phyloP scores from a whole-genome alignment of 2,888 invertebrate species.

The Cryptocephalus moraei region DNA sequence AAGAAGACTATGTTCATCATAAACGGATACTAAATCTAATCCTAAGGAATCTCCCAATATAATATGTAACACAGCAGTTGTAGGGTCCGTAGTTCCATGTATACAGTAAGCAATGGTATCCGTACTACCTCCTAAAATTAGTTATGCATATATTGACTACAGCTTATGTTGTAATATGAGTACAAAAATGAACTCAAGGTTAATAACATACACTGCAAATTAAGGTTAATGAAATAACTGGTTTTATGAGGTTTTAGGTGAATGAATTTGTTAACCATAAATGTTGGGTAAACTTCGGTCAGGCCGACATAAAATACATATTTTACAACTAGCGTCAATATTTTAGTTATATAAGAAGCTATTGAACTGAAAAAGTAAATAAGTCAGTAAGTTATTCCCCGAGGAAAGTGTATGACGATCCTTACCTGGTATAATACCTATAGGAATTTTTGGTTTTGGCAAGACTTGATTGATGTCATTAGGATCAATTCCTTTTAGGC shows the following conservation, averaged over 20 bases:
- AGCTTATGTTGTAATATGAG: too few species aligned
- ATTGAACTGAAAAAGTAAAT: too few species aligned
- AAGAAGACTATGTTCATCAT: slow-evolving; percentile 47
- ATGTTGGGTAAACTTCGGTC: too few species aligned
- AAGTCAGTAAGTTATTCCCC: too few species aligned
- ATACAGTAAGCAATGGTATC: slow-evolving; percentile 71
- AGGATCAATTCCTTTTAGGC: slow-evolving; percentile 43
- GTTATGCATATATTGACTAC: background rate
- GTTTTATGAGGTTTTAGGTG: too few species aligned
- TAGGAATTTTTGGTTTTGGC: slow-evolving; percentile 42
- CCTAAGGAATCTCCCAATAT: slow-evolving; percentile 64
- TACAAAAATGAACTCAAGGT: too few species aligned
- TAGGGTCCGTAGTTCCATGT: slow-evolving; percentile 68
- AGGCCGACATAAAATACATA: too few species aligned
- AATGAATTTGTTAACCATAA: too few species aligned
- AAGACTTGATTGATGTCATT: slow-evolving; percentile 42
- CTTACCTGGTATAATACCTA: slow-evolving; percentile 50
- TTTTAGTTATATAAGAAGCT: too few species aligned
- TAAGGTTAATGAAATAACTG: too few species aligned
- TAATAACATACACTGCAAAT: too few species aligned
- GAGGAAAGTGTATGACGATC: background rate
- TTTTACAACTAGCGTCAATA: too few species aligned
- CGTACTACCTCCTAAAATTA: slow-evolving; percentile 51
- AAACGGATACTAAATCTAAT: slow-evolving; percentile 66
- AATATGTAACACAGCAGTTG: slow-evolving; percentile 73